Percentiles rank a stretch among this genome's conserved stretches.
Evolutionary conservation across 2,797 vertebrate species (phyloP).

Genomic region (Gadopsis marmoratus): DNA sequence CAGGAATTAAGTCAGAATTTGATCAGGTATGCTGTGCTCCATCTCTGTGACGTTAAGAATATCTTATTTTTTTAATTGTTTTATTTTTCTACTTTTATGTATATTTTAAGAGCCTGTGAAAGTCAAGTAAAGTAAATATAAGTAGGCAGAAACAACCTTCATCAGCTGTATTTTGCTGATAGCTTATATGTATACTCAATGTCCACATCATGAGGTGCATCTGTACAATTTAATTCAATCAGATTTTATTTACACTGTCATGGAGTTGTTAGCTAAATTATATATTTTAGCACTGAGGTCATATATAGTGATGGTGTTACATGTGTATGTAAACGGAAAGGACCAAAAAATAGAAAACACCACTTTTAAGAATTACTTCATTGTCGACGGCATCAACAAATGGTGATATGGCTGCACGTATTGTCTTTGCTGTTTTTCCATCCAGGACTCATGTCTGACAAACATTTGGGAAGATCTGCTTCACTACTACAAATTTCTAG

Average conservation of each 20-base stretch:
- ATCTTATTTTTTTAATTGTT: neutral
- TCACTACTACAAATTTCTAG: slow-evolving; percentile 70
- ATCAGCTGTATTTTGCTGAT: neutral
- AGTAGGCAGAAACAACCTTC: neutral
- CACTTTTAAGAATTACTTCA: no score
- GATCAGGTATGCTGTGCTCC: slow-evolving; percentile 67
- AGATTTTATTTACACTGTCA: neutral
- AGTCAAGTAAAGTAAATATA: neutral
- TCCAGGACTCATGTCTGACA: slow-evolving; percentile 74
- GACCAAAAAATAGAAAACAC: neutral
- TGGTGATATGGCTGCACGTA: neutral
- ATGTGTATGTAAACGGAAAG: neutral
- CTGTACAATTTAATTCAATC: neutral
- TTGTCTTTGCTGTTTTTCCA: slow-evolving; percentile 3
- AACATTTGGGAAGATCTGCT: slow-evolving; percentile 77
- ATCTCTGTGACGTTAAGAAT: neutral
- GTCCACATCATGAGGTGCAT: neutral
- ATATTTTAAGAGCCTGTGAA: neutral
- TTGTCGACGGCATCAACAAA: no score
- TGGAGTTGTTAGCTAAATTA: neutral
- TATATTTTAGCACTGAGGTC: neutral
- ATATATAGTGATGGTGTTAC: neutral
- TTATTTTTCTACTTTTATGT: neutral
- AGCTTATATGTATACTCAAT: neutral
- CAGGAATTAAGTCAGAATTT: slow-evolving; percentile 53